A percentile compares a stretch with the other conserved stretches of the same genome.
Evolutionary conservation across 2,797 vertebrate species (phyloP).

Genomic region (Periparus ater): DNA sequence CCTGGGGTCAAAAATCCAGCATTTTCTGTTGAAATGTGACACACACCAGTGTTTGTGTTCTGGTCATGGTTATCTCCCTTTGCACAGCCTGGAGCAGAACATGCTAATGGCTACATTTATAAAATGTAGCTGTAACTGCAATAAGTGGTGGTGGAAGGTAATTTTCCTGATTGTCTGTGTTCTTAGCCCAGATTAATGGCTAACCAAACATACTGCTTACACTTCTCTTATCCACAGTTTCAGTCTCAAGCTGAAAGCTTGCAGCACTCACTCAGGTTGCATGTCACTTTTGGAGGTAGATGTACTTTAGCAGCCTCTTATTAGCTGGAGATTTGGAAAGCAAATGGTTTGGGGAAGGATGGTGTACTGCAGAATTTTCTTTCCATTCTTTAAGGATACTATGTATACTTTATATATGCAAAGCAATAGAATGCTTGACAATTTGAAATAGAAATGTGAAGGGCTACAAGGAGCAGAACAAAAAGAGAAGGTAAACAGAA

Average conservation of each 20-base stretch:
- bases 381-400: neutral
- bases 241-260: neutral
- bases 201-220: neutral
- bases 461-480: neutral
- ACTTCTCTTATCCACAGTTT: neutral
- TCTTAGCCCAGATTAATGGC: neutral
- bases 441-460: neutral
- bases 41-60: neutral
- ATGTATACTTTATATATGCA: neutral
- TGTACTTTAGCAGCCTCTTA: neutral
- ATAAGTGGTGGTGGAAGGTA: neutral
- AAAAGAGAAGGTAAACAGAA: neutral
- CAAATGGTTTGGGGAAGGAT: neutral
- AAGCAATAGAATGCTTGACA: neutral
- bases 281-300: neutral
- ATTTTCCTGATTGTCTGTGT: neutral
- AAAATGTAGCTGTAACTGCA: neutral
- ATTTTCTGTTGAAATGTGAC: neutral
- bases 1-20: neutral
- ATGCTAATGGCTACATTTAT: neutral
- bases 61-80: neutral
- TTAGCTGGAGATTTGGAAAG: neutral
- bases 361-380: neutral
- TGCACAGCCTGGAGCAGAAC: neutral
- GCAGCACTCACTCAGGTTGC: neutral